Evolutionary conservation across 2,113 vertebrate species (phyloP).

Genomic region (Cyprinus carpio): DNA sequence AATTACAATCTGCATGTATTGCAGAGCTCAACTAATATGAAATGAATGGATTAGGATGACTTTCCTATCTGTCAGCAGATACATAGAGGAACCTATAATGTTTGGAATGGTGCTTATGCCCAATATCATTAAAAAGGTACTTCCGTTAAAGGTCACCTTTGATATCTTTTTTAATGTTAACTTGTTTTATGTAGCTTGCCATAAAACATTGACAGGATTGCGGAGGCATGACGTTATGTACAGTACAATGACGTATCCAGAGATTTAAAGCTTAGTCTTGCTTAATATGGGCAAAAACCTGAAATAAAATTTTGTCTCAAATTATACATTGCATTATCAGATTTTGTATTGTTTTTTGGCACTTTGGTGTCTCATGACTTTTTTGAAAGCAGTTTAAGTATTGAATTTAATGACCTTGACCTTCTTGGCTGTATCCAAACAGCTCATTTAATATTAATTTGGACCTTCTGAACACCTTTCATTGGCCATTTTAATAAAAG

Average conservation of each 20-base stretch:
- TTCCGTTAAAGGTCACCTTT: conserved; percentile 12
- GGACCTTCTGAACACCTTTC: not conserved
- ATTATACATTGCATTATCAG: not conserved
- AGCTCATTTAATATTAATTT: not conserved
- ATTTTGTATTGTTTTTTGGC: not conserved
- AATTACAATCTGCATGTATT: conserved; percentile 5
- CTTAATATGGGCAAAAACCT: not conserved
- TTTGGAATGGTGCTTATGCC: not conserved
- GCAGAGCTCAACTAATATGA: conserved; percentile 35
- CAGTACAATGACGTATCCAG: not conserved
- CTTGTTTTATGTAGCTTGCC: conserved; percentile 13
- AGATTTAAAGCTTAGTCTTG: not conserved
- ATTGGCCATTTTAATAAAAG: not conserved
- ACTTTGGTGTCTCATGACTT: not conserved
- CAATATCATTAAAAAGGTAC: conserved; percentile 6
- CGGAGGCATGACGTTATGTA: not conserved
- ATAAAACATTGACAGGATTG: not conserved
- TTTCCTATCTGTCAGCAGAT: not conserved
- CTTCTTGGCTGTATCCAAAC: not conserved
- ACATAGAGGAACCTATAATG: not conserved
- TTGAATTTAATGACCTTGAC: not conserved
- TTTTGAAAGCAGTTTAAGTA: not conserved
- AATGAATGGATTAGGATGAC: conserved; percentile 33
- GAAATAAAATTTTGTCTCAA: not conserved
- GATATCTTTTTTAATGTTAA: conserved; percentile 2